Base-by-base conservation (phyloP, 2,888 invertebrate species). In the Ommatoiulus sabulosus region DNA sequence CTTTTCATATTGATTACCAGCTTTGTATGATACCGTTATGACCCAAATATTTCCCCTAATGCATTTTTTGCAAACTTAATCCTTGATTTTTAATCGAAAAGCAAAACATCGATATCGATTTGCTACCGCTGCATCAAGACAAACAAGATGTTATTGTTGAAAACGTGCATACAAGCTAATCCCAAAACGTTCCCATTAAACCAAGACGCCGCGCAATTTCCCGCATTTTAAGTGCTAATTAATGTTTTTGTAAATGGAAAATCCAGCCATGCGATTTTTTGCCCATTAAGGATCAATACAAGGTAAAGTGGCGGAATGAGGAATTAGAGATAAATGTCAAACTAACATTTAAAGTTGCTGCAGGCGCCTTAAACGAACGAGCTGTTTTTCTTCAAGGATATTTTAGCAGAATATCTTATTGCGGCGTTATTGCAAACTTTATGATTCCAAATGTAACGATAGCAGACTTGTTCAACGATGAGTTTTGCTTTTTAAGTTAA, bases 181-280 rank as follows among this genome's bases (percentile, higher is more conserved):
- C 20, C 8, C 6, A 20, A 63, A 63, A 20, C 63, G 63, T 63
- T 8, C 20, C 8, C 63, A 63, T 20, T n/a, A 63, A 63, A 15
- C 20, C 63, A 20, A 20, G 20, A 15, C n/a, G 63, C 20, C 20
- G n/a, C 20, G 15, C 63, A 63, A 63, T 63, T 63, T 5, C 5
- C 63, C 63, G 63, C 10, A 63, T 63, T 63, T 63, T 63, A 63
- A 63, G 63, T 63, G 63, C 63, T 63, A 63, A 63, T 63, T 63
- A 63, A n/a, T 63, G 63, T 63, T 63, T 63, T 63, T 63, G 63
- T 10, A 63, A 63, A 20, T 63, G 63, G 63, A 0, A 63, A 63
- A 63, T 63, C 63, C 63, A 63, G 63, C 15, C 63, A 20, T 20
- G 63, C 63, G 63, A 20, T 63, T 48, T 63, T 63, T 63, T 63